phyloP scores from a whole-genome alignment of 2,113 vertebrate genomes.

The Paradoxurus hermaphroditus region DNA sequence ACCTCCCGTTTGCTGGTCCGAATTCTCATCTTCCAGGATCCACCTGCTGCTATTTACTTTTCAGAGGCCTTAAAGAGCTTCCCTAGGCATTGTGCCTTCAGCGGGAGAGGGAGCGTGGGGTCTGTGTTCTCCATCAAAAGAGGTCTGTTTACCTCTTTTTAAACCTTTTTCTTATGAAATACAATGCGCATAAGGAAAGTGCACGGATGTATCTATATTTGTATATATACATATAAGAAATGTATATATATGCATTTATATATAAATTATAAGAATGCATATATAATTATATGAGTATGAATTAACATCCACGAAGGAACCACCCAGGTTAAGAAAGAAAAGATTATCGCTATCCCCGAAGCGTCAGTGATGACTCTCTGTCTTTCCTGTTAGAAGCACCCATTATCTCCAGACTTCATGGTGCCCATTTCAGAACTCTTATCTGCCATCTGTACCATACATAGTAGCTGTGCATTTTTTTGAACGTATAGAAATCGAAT shows the following conservation, averaged over 20 bases:
- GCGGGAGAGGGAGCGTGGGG: neutral
- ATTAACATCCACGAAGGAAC: neutral
- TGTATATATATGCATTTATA: neutral
- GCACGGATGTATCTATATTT: too few relatives aligned
- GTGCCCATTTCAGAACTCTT: neutral
- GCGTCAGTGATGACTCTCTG: neutral
- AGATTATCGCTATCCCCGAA: neutral
- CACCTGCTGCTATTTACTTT: neutral
- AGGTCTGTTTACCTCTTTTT: too few relatives aligned
- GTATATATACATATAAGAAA: neutral
- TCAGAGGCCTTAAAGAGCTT: neutral
- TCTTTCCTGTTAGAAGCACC: neutral
- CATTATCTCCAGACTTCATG: neutral
- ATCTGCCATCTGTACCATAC: neutral
- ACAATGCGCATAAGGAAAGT: neutral
- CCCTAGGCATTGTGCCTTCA: neutral
- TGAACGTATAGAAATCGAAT: neutral
- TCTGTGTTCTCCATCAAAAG: neutral
- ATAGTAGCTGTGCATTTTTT: neutral
- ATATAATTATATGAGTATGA: neutral
- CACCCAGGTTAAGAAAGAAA: neutral
- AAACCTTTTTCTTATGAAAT: neutral
- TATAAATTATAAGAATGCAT: too few relatives aligned
- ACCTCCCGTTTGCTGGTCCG: accelerated
- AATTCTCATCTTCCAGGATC: neutral